Conservation (phyloP, 2,797 vertebrate genomes). For the Propithecus deckenii region DNA sequence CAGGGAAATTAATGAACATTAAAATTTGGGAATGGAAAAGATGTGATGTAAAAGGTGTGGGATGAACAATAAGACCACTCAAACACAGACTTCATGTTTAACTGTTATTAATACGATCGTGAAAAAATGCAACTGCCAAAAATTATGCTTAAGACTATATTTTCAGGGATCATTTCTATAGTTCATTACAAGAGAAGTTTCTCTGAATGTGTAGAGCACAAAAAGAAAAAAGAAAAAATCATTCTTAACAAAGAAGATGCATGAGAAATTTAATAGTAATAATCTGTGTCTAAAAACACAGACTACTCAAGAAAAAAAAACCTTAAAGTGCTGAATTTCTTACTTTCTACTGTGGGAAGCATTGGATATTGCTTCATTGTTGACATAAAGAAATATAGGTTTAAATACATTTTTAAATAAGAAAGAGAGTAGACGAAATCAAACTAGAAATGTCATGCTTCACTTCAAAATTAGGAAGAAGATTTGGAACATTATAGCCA, state of each 20-base stretch:
- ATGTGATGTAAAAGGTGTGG: neutral
- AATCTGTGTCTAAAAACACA: neutral
- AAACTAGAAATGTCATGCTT: conserved; percentile 17
- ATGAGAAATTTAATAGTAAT: neutral
- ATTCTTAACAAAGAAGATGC: conserved; percentile 5
- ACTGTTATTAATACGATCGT: neutral
- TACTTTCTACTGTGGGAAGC: neutral
- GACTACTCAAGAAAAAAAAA: neutral
- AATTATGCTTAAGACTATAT: neutral
- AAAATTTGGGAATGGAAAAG: neutral
- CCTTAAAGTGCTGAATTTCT: neutral
- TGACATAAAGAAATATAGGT: neutral
- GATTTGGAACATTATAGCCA: neutral
- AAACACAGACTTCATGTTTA: neutral
- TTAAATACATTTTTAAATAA: conserved; percentile 25
- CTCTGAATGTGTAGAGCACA: neutral
- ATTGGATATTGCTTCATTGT: neutral
- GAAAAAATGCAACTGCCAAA: neutral
- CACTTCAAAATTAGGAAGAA: conserved; percentile 51
- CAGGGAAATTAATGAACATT: neutral
- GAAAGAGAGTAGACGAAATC: neutral
- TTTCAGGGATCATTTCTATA: neutral
- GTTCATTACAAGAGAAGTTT: neutral
- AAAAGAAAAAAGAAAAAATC: neutral
- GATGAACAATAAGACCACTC: neutral